A percentile compares a stretch with the other conserved stretches of the same genome.
These are phyloP conservation scores for Helarctos malayanus DNA, from an alignment of 2,797 vertebrate species.

Conservation along the genomic window DNA sequence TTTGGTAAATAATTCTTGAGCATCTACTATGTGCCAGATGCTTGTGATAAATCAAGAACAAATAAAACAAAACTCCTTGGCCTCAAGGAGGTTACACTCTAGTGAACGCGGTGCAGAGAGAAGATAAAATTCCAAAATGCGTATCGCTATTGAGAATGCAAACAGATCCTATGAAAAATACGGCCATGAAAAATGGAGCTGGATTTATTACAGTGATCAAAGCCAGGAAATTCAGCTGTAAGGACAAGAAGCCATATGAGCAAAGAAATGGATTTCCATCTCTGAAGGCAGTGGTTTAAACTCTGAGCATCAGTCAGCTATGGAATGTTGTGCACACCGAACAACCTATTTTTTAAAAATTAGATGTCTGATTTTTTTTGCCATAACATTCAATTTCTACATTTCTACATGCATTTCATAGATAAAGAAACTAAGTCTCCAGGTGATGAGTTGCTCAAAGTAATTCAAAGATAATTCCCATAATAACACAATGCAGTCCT, in stretches of 20 bases:
- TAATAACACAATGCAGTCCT: background rate
- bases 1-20: background rate
- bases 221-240: background rate
- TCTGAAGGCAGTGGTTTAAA: background rate
- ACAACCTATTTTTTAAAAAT: background rate
- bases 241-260: constrained; percentile 27
- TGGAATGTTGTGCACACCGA: background rate
- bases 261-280: constrained; percentile 36
- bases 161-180: background rate
- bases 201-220: background rate
- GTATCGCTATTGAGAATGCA: background rate
- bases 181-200: background rate
- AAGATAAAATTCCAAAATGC: background rate
- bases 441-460: background rate
- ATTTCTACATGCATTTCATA: background rate
- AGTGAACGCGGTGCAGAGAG: background rate
- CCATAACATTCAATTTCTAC: background rate
- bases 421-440: background rate
- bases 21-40: background rate
- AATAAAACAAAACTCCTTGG: background rate
- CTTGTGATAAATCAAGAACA: background rate
- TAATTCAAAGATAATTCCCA: constrained; percentile 4
- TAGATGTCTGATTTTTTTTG: background rate
- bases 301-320: background rate
- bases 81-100: background rate